These are phyloP conservation scores for Ceyx melanurus DNA, from an alignment of 2,113 vertebrate genomes.

Conservation along the genomic window DNA sequence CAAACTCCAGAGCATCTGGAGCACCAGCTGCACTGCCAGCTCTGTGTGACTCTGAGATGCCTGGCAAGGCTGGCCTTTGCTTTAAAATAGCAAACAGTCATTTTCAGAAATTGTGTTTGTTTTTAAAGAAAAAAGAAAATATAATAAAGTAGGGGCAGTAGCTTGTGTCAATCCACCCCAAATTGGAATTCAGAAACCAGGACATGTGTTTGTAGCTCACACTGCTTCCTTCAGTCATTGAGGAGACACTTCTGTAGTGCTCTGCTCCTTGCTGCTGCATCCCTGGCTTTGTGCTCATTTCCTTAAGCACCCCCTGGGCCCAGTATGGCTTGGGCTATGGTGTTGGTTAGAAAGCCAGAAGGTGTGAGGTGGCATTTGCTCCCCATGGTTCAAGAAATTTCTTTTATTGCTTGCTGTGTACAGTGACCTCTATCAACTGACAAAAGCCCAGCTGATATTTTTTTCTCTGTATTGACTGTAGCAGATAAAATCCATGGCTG, in stretches of 20 bases:
- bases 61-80: neutral
- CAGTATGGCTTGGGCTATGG: neutral
- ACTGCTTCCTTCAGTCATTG: fast-evolving
- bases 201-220: neutral
- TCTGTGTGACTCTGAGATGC: neutral
- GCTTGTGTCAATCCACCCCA: neutral
- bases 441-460: neutral
- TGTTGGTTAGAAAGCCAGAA: neutral
- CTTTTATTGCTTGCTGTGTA: neutral
- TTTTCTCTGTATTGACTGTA: neutral
- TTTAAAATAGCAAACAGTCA: neutral
- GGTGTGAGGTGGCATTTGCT: neutral
- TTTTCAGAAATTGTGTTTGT: neutral
- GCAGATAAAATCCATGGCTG: neutral
- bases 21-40: neutral
- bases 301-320: neutral
- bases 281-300: neutral
- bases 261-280: neutral
- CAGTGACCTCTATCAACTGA: neutral
- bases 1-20: neutral
- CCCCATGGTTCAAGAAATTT: neutral
- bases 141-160: fast-evolving
- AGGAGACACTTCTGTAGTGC: neutral
- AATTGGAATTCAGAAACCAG: neutral
- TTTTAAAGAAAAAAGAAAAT: neutral